Base-by-base conservation (phyloP, 2,888 invertebrate species). In the Hoplodrina ambigua region DNA sequence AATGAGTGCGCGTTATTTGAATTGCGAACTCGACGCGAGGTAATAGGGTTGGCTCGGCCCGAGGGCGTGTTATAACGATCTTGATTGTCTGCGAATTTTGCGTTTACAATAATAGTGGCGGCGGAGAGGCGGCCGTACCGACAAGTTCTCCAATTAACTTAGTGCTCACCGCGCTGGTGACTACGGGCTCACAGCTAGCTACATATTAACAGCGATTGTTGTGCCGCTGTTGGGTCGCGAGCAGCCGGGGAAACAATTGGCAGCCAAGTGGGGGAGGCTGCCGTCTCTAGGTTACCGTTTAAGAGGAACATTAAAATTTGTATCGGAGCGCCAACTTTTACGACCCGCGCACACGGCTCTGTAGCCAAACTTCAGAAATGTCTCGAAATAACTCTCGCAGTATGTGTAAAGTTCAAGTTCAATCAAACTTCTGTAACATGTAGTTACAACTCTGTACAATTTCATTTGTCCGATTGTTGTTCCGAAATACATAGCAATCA, bases 61-160 rank as follows among this genome's bases (percentile, higher is more conserved):
- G 83, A 78, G 90, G 93, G 89, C 80, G 56, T 80, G 87, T 89
- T 90, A 89, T 94, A 94, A 94, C 90, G 93, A 94, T 83, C 90
- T 89, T 88, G 89, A 92, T 92, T 93, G 91, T 93, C 85, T 88
- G 88, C 78, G 85, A 86, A 88, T 90, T 89, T 88, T 88, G 73
- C 85, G 85, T 88, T 89, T 89, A 90, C 87, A 86, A 87, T 88
- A 75, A 84, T 64, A 80, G 75, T 64, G 80, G 75, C 73, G 66
- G 54, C 56, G 52, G 56, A 53, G 60, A 60, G 59, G 76, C 82
- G 76, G 76, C 67, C 78, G 81, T n/a, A 11, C 82, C 77, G 69
- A 80, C 83, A 83, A 85, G 78, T 86, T 82, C 84, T 59, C 78
- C 87, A 89, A 90, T 90, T 89, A 89, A 87, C 79, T 76, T 72